Conservation (phyloP, 2,888 invertebrate genomes). For the Cheilosia scutellata region DNA sequence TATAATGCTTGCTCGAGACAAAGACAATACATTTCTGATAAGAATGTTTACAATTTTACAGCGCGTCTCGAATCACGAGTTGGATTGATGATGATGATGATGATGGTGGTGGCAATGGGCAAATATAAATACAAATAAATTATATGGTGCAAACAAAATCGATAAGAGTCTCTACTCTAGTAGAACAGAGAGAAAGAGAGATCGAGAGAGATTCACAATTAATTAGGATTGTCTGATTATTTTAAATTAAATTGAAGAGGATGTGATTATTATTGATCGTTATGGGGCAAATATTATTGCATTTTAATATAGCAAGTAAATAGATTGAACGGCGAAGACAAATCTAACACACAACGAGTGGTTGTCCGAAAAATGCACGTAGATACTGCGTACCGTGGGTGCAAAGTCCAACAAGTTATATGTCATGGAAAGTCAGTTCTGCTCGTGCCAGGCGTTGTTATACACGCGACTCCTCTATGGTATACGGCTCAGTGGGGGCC, state of each 20-base stretch:
- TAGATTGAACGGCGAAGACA: not conserved
- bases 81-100: slow-evolving; percentile 53
- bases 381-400: too few species aligned
- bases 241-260: slow-evolving; percentile 15
- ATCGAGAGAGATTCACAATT: slow-evolving; percentile 18
- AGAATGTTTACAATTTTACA: slow-evolving; percentile 52
- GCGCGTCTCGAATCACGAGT: slow-evolving; percentile 60
- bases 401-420: too few species aligned
- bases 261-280: slow-evolving; percentile 1
- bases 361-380: not conserved
- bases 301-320: not conserved
- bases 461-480: too few species aligned
- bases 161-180: slow-evolving; percentile 22
- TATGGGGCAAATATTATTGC: slow-evolving; percentile 21
- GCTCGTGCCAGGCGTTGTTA: too few species aligned
- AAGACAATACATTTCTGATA: slow-evolving; percentile 54
- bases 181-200: slow-evolving; percentile 6
- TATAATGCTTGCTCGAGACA: slow-evolving; percentile 38
- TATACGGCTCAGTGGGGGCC: too few species aligned
- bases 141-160: slow-evolving; percentile 63
- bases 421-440: too few species aligned
- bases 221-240: slow-evolving; percentile 56
- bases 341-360: not conserved
- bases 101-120: slow-evolving; percentile 40
- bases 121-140: slow-evolving; percentile 55